A percentile compares a stretch with the other conserved stretches of the same genome.
These are phyloP conservation scores for Acronicta alni DNA, from an alignment of 2,888 invertebrate genomes.

Conservation along the genomic window DNA sequence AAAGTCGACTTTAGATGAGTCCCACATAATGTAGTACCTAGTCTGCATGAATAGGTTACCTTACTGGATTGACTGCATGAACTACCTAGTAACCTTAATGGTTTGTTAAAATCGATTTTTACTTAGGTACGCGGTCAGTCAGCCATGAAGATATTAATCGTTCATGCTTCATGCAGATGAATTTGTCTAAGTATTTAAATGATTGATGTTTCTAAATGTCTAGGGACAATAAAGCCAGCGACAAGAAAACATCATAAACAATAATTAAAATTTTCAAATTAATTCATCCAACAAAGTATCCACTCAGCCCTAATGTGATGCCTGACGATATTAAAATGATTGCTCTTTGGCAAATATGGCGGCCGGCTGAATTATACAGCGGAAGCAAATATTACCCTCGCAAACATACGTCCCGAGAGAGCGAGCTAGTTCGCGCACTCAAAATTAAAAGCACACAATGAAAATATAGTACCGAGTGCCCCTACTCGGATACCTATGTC, in stretches of 20 bases:
- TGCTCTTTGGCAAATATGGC: conserved; percentile 91
- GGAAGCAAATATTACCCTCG: conserved; percentile 90
- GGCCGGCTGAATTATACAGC: conserved; percentile 91
- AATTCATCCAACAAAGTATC: conserved; percentile 82
- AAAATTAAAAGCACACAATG: conserved; percentile 91
- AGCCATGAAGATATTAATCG: too few species aligned
- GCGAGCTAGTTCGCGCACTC: conserved; percentile 91
- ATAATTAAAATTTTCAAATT: conserved; percentile 83
- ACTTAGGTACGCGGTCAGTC: too few species aligned
- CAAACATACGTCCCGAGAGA: conserved; percentile 90
- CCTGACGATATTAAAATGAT: conserved; percentile 90
- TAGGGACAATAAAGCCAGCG: conserved; percentile 4
- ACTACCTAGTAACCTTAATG: too few species aligned
- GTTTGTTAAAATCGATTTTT: too few species aligned
- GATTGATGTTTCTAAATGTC: too few species aligned
- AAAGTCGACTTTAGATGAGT: too few species aligned
- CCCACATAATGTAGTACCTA: too few species aligned
- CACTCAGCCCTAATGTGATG: conserved; percentile 86
- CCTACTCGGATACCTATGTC: conserved; percentile 86
- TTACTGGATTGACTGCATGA: too few species aligned
- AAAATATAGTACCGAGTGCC: conserved; percentile 87
- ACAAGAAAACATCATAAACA: conserved; percentile 24
- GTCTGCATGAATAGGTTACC: too few species aligned
- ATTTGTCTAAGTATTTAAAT: too few species aligned
- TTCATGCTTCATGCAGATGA: too few species aligned